Evolutionary conservation across 2,888 invertebrate genomes (phyloP).

Genomic region (Athetis lepigone): DNA sequence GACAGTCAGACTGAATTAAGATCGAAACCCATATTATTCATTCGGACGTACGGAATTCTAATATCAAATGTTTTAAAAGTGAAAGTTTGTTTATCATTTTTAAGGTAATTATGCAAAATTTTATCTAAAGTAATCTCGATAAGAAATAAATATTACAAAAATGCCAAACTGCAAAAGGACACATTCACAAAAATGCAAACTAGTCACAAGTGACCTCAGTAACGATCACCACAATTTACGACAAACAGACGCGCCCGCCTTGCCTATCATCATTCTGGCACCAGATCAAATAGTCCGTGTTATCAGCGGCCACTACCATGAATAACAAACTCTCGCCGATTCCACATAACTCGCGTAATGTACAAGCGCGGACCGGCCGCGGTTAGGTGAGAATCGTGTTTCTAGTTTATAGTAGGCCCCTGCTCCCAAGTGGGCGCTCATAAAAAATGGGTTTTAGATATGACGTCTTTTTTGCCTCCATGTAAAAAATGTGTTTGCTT

Average conservation of each 20-base stretch:
- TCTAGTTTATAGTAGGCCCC: slow-evolving; percentile 55
- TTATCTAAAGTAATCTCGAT: no score
- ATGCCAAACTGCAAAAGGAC: not conserved
- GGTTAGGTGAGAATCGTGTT: slow-evolving; percentile 44
- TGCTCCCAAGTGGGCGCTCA: slow-evolving; percentile 49
- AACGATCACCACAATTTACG: slow-evolving; percentile 14
- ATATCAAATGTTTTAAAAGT: no score
- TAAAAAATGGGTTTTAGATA: slow-evolving; percentile 57
- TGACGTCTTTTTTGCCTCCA: slow-evolving; percentile 53
- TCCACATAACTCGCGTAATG: slow-evolving; percentile 46
- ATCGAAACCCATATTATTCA: no score
- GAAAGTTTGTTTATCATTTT: no score
- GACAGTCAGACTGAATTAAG: no score
- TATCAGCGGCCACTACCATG: slow-evolving; percentile 50
- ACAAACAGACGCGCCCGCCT: slow-evolving; percentile 7
- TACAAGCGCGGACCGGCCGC: slow-evolving; percentile 28
- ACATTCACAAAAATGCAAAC: not conserved
- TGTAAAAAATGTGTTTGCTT: slow-evolving; percentile 55
- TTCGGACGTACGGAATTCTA: no score
- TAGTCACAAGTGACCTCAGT: not conserved
- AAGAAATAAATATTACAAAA: no score
- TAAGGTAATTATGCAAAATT: no score
- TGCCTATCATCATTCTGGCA: slow-evolving; percentile 34
- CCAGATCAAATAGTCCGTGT: slow-evolving; percentile 34
- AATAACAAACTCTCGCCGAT: slow-evolving; percentile 53